Evolutionary conservation across 2,797 vertebrate genomes (phyloP), one percentile per base, ranked within the genome.

Genomic region (Gymnopithys bicolor): DNA sequence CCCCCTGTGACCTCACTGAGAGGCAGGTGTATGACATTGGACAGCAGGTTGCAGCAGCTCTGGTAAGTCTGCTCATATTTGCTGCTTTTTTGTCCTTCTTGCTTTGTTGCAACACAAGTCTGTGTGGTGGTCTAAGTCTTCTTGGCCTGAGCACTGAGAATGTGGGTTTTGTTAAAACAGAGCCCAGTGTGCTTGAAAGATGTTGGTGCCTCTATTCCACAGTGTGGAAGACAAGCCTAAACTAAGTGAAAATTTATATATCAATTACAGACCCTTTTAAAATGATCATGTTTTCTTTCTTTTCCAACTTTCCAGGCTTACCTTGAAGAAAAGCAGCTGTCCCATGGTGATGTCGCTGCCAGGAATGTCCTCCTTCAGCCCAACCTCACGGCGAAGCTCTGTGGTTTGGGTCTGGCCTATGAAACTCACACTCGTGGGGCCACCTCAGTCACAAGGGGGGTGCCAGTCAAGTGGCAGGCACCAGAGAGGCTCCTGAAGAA

Each of bases 261-360:
- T 60, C 3, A 19, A 21, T 60, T 58, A 30, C 52, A 79, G 74
- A 39, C 39, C 5, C 10, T 55, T 70, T 39, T 39, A 39, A 39
- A 39, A 39, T 39, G 39, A 39, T 39, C 39, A 39, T 39, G 39
- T 39, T 39, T 39, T 13, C 39, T 39, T 39, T 39, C 39, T 39
- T 39, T 39, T 68, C 58, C 74, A 22, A 88, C 25, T 80, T 87
- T 15, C 59, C 85, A 99, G 99, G 98, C 98, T 84, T 99, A 98
- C 91, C 98, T 99, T 11, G 98, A 99, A 95, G 96, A 97, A 62
- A 99, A 99, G 95, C 97, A 97, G 19, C 95, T 99, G 49, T 97
- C 99, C 62, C 99, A 99, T 10, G 98, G 99, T 39, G 98, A 99
- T 84, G 84, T 99, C 43, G 98, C 98, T 17, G 98, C 99, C 92